Percentiles rank a stretch among this genome's conserved stretches.
These are phyloP conservation scores for Apteryx mantelli DNA, from an alignment of 2,113 vertebrate genomes.

Conservation along the genomic window DNA sequence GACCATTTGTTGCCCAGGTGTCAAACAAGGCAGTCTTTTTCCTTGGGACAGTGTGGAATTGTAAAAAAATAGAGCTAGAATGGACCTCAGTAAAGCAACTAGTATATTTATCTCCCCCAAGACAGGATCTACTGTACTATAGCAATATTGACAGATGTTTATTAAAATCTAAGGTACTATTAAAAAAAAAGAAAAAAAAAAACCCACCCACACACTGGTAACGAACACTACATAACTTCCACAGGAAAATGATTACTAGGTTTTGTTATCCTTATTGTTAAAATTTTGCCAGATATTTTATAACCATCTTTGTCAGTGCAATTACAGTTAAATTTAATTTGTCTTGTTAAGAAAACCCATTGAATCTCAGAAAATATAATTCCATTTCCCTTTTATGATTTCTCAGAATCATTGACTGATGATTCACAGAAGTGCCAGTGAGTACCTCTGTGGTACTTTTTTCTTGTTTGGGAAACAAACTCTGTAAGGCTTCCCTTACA, in stretches of 20 bases:
- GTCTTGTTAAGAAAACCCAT: background rate
- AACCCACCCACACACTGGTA: background rate
- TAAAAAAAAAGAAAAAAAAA: constrained; percentile 3
- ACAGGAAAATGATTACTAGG: background rate
- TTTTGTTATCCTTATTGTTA: background rate
- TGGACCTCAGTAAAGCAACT: background rate
- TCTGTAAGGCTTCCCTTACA: background rate
- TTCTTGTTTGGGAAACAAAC: background rate
- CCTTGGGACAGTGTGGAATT: background rate
- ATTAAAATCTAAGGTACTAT: background rate
- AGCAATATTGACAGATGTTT: background rate
- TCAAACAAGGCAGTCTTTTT: background rate
- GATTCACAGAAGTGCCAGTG: background rate
- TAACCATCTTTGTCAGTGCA: background rate
- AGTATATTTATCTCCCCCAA: background rate
- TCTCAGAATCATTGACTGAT: background rate
- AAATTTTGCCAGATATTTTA: background rate
- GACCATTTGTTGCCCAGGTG: background rate
- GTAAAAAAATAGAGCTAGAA: background rate
- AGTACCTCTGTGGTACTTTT: background rate
- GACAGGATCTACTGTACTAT: background rate
- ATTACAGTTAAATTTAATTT: background rate
- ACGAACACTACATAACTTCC: background rate
- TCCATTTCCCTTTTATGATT: background rate
- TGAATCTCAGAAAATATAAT: background rate